phyloP scores from a whole-genome alignment of 2,888 invertebrate genomes.

The Malthinus flaveolus region DNA sequence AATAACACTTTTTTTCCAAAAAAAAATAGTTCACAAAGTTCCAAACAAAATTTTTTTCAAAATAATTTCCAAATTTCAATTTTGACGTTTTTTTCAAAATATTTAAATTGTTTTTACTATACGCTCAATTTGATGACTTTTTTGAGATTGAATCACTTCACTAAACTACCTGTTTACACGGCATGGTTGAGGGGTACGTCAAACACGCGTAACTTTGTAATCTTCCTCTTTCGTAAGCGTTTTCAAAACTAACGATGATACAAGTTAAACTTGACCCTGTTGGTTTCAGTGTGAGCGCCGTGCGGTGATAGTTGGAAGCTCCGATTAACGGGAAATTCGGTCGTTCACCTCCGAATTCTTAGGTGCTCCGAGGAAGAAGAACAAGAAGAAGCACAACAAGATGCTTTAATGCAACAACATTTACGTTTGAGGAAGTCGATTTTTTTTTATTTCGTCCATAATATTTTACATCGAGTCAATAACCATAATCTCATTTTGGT shows the following conservation, averaged over 20 bases:
- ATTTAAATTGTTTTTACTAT: neutral
- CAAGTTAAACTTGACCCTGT: slow-evolving; percentile 56
- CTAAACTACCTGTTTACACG: slow-evolving; percentile 25
- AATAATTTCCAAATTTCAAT: slow-evolving; percentile 6
- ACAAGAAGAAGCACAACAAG: slow-evolving; percentile 29
- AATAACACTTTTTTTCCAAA: slow-evolving; percentile 2
- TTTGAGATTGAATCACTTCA: slow-evolving; percentile 1
- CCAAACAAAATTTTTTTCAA: slow-evolving; percentile 2
- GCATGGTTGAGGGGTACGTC: slow-evolving; percentile 19
- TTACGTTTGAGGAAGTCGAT: slow-evolving; percentile 41
- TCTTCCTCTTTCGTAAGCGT: slow-evolving; percentile 47
- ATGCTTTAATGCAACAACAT: slow-evolving; percentile 36
- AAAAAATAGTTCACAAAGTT: neutral
- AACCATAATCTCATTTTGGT: neutral
- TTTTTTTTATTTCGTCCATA: slow-evolving; percentile 25
- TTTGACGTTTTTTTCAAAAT: neutral
- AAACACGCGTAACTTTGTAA: slow-evolving; percentile 29
- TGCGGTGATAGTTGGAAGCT: slow-evolving; percentile 49
- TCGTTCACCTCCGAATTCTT: slow-evolving; percentile 54
- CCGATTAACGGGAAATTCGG: slow-evolving; percentile 46
- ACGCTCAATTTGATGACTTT: neutral
- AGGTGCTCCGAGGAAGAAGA: slow-evolving; percentile 31
- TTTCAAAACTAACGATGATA: slow-evolving; percentile 50
- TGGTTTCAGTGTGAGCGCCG: slow-evolving; percentile 48
- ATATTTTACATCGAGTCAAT: neutral